Evolutionary conservation across 2,888 invertebrate genomes (phyloP), one percentile per base, ranked within the genome.

Genomic region (Drosophila mimetica): DNA sequence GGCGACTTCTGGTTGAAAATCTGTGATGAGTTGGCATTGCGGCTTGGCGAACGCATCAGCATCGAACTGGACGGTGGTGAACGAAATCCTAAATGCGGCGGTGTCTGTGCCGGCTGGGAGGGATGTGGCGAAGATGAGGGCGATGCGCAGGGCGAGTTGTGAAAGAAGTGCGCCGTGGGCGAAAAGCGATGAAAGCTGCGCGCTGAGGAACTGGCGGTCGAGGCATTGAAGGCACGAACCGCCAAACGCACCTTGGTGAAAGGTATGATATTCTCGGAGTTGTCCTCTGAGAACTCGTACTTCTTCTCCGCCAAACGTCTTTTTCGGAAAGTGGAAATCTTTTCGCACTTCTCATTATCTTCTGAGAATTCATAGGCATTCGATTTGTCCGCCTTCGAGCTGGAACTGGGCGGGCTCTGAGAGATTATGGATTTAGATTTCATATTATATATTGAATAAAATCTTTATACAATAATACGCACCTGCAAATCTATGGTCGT

Each of bases 251-350:
- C 89, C 79, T 90, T 93, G 71, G 90, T 92, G 82, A 90, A 91
- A 47, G 89, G 92, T 84, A 94, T 93, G 61, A 94, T 94, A 77
- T 94, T 94, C 84, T 94, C 94, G 0, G 93, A 93, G 76, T 94
- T 94, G 67, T 96, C 96, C 81, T 97, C 97, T 0, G 96, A 96
- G 89, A 97, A 97, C 89, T 97, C 97, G 89, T 97, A 97, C 90
- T 97, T 97, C 90, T 97, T 97, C 86, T 97, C 97, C 0, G 97
- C 97, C 53, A 97, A 92, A 7, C 97, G 94, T 55, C 97, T 94
- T 89, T 96, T 96, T 7, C 97, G 93, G 88, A 96, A 97, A 86
- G 95, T 95, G 82, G 96, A 96, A n/a, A 97, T 93, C 87, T 97
- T 97, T 89, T 97, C 97, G 87, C 95, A 96, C 75, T 96, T 96